Evolutionary conservation across 2,797 vertebrate species (phyloP), one percentile per base, ranked within the genome.

Genomic region (Manis pentadactyla): DNA sequence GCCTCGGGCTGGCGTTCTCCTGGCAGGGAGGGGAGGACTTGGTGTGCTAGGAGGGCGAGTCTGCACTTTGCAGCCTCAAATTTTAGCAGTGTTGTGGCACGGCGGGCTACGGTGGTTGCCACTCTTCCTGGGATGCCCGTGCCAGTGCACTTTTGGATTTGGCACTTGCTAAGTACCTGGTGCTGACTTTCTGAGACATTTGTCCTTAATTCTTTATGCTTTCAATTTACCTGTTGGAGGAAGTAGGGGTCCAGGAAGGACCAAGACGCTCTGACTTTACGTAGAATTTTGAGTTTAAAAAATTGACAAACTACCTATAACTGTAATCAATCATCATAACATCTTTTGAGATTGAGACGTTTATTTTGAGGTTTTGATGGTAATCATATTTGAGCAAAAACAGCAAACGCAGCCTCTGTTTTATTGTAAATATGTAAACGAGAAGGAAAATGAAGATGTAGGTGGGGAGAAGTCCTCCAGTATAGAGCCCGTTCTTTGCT

Each of bases 21-120:
- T 37, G 37, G 37, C 37, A 37, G 37, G 37, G n/a, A n/a, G n/a
- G n/a, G 37, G 37, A 37, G 37, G 37, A 37, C 4, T 37, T 37
- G 37, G 37, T 37, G 3, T 37, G 37, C 37, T 37, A 37, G 37
- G 37, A 37, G 37, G 37, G 37, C 37, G 37, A 4, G 37, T 37
- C 37, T 37, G 37, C 37, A 37, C 37, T 37, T 37, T 37, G 3
- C 37, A 37, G 37, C 37, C 37, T 37, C 37, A 37, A 37, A 37
- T 37, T 37, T 37, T 21, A 21, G 78, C 55, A 11, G 69, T 0
- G 3, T 34, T 17, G 23, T 1, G 2, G 49, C 0, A 14, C 1
- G 0, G 1, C 7, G 66, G 17, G 68, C 29, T 4, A 10, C 2
- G 15, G 4, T 9, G 19, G 12, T 37, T 51, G 53, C 31, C 49